Evolutionary conservation across 2,113 vertebrate genomes (phyloP), one percentile per base, ranked within the genome.

Genomic region (Silurus meridionalis): DNA sequence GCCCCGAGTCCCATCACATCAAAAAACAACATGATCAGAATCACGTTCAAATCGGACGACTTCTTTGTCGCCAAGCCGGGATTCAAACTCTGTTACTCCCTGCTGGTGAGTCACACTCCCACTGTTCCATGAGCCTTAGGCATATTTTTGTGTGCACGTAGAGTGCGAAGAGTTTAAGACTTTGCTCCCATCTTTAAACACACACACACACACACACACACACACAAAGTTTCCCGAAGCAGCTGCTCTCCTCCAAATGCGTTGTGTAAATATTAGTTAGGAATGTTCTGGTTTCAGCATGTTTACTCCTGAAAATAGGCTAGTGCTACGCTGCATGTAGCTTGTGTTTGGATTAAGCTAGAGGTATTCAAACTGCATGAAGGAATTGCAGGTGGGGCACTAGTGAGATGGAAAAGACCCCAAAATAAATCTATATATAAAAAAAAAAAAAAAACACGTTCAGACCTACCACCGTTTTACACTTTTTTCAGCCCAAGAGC

Each of bases 41-140:
- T 99, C 92, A 98, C 96, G 86, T 99, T 99, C 94, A 98, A 97
- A 90, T 99, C 98, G 0, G 97, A 99, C 90, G 96, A 99, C 90
- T 98, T 97, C 92, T 98, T 99, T 92, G 97, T 99, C 86, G 97
- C 97, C 91, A 99, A 98, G 93, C 98, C 98, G 2, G 98, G 98
- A 91, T 99, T 99, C 93, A 97, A 96, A 94, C 93, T 98, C 90
- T 96, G 96, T 94, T 99, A 97, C 92, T 96, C 96, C 5, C 93
- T 96, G 88, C 94, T 97, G 97, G 98, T 99, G 94, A 97, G 97
- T 89, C 28, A 28, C 81, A 23, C 46, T 81, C 13, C 6, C 48
- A n/a, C 21, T 53, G 21, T 74, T 23, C 75, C 52, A 78, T 25
- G 23, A 55, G 52, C 50, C 11, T 19, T 53, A 14, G 1, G 15